Percentiles rank a stretch among this genome's conserved stretches.
phyloP scores from a whole-genome alignment of 2,797 vertebrate genomes.

The Arnoldichthys spilopterus region DNA sequence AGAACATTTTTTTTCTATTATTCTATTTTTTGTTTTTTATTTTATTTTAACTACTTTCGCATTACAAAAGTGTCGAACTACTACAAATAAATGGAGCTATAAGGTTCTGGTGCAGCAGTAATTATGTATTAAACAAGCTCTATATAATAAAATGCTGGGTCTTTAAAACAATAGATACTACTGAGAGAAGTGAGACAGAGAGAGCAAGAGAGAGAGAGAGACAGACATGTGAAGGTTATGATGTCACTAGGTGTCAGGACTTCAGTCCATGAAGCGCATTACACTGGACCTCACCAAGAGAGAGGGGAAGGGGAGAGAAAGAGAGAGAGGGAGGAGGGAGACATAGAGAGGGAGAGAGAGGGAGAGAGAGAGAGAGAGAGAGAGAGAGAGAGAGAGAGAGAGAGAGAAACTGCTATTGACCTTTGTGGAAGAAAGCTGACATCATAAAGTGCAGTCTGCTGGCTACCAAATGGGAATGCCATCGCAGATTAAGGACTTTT shows the following conservation, averaged over 20 bases:
- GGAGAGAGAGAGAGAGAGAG: conserved; percentile 21
- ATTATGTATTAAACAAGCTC: background rate
- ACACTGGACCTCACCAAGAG: conserved; percentile 62
- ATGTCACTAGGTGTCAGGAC: conserved; percentile 67
- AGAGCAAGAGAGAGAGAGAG: conserved; percentile 35
- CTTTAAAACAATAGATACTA: background rate
- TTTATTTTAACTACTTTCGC: too few relatives aligned
- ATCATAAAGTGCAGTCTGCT: conserved; percentile 79
- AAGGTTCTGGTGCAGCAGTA: background rate
- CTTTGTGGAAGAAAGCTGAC: conserved; percentile 78
- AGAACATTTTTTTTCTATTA: too few relatives aligned
- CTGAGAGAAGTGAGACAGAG: background rate
- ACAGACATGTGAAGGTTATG: conserved; percentile 66
- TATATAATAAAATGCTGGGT: background rate
- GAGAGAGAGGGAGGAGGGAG: too few relatives aligned
- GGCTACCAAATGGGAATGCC: conserved; percentile 78
- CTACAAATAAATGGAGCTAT: too few relatives aligned
- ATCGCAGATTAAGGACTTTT: conserved; percentile 79
- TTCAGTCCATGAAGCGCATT: conserved; percentile 67
- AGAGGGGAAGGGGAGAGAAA: conserved; percentile 5
- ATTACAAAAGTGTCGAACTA: too few relatives aligned
- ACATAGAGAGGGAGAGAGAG: conserved; percentile 22
- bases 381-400: conserved; percentile 30
- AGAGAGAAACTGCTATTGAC: conserved; percentile 71
- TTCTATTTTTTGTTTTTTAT: too few relatives aligned